A percentile compares a stretch with the other conserved stretches of the same genome.
phyloP scores from a whole-genome alignment of 2,113 vertebrate species.

The Acrocephalus kingi region DNA sequence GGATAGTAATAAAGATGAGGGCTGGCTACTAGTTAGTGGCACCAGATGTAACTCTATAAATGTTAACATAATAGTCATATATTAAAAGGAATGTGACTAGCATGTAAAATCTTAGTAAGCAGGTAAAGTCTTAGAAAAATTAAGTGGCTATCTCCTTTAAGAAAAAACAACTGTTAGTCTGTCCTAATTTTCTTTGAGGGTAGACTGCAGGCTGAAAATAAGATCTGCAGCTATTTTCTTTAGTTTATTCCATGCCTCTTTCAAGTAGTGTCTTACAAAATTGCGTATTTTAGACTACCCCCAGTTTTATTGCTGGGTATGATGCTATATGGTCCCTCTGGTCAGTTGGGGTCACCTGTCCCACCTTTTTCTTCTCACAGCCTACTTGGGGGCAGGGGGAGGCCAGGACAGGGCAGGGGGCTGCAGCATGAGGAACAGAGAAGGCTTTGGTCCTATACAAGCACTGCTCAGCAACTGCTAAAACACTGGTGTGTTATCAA shows the following conservation, averaged over 20 bases:
- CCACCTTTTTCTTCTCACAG: not conserved
- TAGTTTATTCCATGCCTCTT: not conserved
- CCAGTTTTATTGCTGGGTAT: not conserved
- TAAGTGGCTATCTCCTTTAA: not conserved
- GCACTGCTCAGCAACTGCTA: not conserved
- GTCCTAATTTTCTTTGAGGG: not conserved
- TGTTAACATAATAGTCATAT: not conserved
- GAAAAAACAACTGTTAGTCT: not conserved
- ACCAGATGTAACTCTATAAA: not conserved
- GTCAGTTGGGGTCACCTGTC: not conserved
- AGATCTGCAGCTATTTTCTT: not conserved
- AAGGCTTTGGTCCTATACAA: not conserved
- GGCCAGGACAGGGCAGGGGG: not conserved
- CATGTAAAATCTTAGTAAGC: not conserved
- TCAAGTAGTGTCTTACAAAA: not conserved
- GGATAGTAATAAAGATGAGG: not conserved
- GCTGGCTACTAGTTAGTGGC: not conserved
- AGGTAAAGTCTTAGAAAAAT: not conserved
- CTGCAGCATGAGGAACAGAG: not conserved
- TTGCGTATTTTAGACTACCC: not conserved
- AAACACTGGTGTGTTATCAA: not conserved
- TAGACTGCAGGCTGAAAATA: not conserved
- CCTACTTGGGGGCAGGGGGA: not conserved
- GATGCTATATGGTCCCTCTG: not conserved
- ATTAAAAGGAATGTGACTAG: not conserved